These are phyloP conservation scores for Platorchestia sp. DNA, from an alignment of 1,140 invertebrate species.

Conservation along the genomic window DNA sequence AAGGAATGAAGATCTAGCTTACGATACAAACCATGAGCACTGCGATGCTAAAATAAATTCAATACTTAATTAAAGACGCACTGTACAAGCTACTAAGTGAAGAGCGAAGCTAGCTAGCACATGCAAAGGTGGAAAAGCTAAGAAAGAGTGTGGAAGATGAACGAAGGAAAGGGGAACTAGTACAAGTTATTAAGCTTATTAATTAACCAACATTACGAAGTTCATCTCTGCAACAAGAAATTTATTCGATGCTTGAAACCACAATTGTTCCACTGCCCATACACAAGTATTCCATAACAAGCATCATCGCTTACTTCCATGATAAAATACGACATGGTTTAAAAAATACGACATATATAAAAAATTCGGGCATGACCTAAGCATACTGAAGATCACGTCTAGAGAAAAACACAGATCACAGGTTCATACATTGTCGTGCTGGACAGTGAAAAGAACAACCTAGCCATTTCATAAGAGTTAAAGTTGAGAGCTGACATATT, in stretches of 20 bases:
- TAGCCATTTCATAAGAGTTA: neutral
- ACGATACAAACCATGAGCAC: neutral
- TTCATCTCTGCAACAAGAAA: neutral
- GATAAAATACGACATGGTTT: too few species aligned
- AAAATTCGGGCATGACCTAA: too few species aligned
- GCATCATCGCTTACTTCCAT: too few species aligned
- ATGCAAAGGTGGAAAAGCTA: neutral
- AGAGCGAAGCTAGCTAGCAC: neutral
- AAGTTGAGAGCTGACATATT: neutral
- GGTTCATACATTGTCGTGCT: neutral
- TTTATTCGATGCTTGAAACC: neutral
- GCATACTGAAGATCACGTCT: too few species aligned
- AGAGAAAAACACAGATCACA: neutral
- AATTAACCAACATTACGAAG: neutral
- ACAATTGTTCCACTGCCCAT: neutral
- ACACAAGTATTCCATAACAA: neutral
- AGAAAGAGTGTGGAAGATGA: conserved; percentile 7
- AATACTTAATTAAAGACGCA: neutral
- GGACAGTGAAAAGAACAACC: neutral
- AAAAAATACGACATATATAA: too few species aligned
- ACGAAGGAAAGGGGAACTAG: neutral
- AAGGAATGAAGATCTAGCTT: neutral
- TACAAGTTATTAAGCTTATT: neutral
- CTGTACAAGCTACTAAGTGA: neutral
- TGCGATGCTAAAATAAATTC: neutral